phyloP scores from a whole-genome alignment of 2,888 invertebrate species.

The Agrotis segetum region DNA sequence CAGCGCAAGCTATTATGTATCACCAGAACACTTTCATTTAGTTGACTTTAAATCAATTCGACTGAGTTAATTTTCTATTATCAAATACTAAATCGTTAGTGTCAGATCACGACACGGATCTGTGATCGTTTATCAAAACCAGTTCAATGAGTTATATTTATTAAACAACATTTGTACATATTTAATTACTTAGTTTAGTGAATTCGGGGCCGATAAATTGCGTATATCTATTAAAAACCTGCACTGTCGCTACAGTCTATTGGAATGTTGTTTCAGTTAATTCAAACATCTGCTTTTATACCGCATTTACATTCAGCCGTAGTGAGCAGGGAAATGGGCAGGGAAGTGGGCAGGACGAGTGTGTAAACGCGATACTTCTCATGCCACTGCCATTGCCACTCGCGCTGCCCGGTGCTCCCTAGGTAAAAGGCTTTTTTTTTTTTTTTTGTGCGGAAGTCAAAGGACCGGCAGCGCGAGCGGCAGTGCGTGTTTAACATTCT shows the following conservation, averaged over 20 bases:
- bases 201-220: slow-evolving; percentile 12
- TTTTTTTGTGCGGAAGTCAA: too few relatives aligned
- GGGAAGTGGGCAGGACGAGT: too few relatives aligned
- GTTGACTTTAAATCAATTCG: slow-evolving; percentile 36
- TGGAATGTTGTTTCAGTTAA: slow-evolving; percentile 15
- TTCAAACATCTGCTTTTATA: slow-evolving; percentile 2
- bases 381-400: too few relatives aligned
- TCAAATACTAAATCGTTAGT: slow-evolving; percentile 19
- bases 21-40: slow-evolving; percentile 53
- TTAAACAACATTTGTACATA: slow-evolving; percentile 25
- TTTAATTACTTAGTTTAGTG: slow-evolving; percentile 28
- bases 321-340: too few relatives aligned
- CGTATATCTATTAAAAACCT: slow-evolving; percentile 38
- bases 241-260: slow-evolving; percentile 8
- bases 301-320: too few relatives aligned
- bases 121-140: slow-evolving; percentile 48
- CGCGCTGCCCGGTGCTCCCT: too few relatives aligned
- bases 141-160: slow-evolving; percentile 43
- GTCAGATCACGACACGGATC: slow-evolving; percentile 39
- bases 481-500: too few relatives aligned
- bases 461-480: too few relatives aligned
- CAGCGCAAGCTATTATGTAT: slow-evolving; percentile 52
- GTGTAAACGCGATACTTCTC: too few relatives aligned
- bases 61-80: slow-evolving; percentile 33
- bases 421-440: too few relatives aligned